Conservation (phyloP, 1,140 invertebrate genomes). For the Zaprionus capensis region DNA sequence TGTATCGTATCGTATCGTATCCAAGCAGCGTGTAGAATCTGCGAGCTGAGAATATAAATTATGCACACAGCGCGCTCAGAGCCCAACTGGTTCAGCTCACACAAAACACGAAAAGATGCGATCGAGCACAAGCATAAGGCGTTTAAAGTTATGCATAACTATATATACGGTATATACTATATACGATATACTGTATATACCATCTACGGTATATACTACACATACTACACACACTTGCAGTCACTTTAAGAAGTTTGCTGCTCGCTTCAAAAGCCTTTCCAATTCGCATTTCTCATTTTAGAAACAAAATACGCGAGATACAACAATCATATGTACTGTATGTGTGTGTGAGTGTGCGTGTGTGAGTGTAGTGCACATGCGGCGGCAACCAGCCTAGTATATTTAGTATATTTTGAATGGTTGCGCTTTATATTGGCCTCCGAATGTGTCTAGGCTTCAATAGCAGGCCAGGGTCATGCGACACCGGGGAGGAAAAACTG, state of each 20-base stretch:
- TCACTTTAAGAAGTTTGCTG: background rate
- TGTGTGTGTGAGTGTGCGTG: background rate
- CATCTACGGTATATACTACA: background rate
- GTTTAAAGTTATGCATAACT: background rate
- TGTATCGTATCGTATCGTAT: constrained; percentile 2
- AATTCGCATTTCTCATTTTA: constrained; percentile 37
- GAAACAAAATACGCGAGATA: constrained; percentile 24
- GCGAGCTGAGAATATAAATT: background rate
- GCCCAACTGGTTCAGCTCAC: background rate
- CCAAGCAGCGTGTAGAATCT: background rate
- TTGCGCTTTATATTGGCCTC: constrained; percentile 81
- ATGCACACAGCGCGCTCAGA: constrained; percentile 2
- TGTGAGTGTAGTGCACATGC: constrained; percentile 14
- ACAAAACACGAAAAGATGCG: constrained; percentile 4
- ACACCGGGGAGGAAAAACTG: constrained; percentile 80
- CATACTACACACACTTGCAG: background rate
- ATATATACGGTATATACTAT: background rate
- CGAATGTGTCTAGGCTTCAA: constrained; percentile 82
- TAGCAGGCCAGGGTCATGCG: constrained; percentile 83
- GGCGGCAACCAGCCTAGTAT: constrained; percentile 62
- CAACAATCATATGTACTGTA: constrained; percentile 15
- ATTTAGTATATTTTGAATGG: constrained; percentile 71
- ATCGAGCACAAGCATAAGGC: background rate
- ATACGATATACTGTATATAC: background rate
- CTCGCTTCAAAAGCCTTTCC: constrained; percentile 18